phyloP scores from a whole-genome alignment of 1,140 invertebrate genomes.

The Trinorchestia longiramus region DNA sequence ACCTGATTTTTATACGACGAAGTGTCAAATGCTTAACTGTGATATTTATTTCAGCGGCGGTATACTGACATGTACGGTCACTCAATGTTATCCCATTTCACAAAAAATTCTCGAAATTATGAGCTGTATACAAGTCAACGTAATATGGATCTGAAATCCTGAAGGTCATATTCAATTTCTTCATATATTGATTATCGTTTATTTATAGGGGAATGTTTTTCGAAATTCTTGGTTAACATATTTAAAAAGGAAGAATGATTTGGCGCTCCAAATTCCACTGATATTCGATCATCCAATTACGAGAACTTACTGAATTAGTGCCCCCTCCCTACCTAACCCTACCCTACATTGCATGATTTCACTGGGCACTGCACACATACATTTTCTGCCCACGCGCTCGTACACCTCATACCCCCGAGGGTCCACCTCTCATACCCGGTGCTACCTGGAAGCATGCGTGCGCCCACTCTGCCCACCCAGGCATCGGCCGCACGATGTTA shows the following conservation, averaged over 20 bases:
- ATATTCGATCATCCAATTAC: neutral
- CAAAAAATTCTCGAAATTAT: no score
- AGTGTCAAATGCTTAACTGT: neutral
- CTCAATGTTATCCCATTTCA: no score
- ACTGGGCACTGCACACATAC: neutral
- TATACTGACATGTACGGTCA: no score
- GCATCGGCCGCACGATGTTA: neutral
- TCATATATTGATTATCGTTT: neutral
- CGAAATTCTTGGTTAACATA: neutral
- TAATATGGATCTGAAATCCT: no score
- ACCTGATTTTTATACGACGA: neutral
- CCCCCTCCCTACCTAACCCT: neutral
- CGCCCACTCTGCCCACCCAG: neutral
- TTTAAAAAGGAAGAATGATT: neutral
- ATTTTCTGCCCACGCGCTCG: neutral
- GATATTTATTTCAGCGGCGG: neutral
- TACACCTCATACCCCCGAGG: neutral
- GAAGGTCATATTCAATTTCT: neutral
- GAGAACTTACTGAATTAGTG: neutral
- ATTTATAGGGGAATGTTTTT: neutral
- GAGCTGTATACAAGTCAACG: no score
- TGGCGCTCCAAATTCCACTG: neutral
- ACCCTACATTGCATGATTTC: neutral
- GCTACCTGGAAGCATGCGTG: neutral
- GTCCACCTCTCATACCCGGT: neutral